A percentile compares a stretch with the other conserved stretches of the same genome.
These are phyloP conservation scores for Columba livia DNA, from an alignment of 2,113 vertebrate genomes.

Conservation along the genomic window DNA sequence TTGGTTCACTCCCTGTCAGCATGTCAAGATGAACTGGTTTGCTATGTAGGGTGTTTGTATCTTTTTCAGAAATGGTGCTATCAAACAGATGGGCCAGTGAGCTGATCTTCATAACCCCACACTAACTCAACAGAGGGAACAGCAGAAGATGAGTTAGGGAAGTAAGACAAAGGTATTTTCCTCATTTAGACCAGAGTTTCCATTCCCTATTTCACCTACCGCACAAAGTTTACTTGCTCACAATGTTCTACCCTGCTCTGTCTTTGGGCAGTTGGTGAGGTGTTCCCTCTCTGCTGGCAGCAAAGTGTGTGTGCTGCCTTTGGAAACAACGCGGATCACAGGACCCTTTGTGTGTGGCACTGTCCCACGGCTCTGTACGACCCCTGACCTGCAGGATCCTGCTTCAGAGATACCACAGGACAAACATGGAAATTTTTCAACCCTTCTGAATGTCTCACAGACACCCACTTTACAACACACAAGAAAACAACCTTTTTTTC, in stretches of 20 bases:
- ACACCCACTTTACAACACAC: not conserved
- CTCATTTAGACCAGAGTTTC: not conserved
- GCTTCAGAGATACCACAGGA: not conserved
- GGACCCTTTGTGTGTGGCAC: accelerated
- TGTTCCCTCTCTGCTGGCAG: not conserved
- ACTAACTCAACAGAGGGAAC: not conserved
- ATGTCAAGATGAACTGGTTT: not conserved
- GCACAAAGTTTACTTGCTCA: accelerated
- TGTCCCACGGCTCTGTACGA: not conserved
- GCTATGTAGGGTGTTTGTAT: not conserved
- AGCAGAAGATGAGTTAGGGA: not conserved
- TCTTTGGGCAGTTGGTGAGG: not conserved
- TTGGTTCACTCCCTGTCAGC: not conserved
- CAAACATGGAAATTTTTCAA: accelerated
- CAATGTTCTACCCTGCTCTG: too few species aligned
- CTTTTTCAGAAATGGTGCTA: not conserved
- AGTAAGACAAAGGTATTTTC: not conserved
- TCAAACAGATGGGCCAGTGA: not conserved
- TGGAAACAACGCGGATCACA: not conserved
- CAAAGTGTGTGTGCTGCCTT: not conserved
- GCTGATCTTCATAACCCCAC: not conserved
- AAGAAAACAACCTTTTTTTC: not conserved
- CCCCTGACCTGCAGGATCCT: not conserved
- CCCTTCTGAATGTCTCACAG: not conserved
- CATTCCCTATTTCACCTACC: not conserved